Base-by-base conservation (phyloP, 2,888 invertebrate genomes). In the Agrotis ipsilon region DNA sequence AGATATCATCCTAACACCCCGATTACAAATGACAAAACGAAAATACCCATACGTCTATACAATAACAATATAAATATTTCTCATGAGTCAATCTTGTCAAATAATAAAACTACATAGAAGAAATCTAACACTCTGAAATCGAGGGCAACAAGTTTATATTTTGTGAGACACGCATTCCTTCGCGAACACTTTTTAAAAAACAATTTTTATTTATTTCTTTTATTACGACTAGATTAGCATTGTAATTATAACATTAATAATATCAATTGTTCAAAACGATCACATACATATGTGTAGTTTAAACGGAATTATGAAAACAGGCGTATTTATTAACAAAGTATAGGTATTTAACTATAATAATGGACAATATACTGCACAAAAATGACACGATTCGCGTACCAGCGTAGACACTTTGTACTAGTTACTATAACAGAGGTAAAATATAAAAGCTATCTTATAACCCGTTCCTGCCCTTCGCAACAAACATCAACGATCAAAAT, bases 61-160 rank as follows among this genome's bases (percentile, higher is more conserved):
- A 93, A 91, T 94, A 95, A 95, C 94, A 94, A 94, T 94, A 93
- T 94, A 94, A 93, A 93, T 92, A 92, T 92, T 89, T 82, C 88
- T 89, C 86, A 92, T 89, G 92, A 93, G 90, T 92, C 91, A 92
- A 93, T 92, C 91, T 91, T 81, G 89, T 90, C 90, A 94, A 95
- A 94, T 91, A 88, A 94, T 92, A 93, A 93, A 92, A 89, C 92
- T 95, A 95, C 93, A 86, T 92, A 92, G 91, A 94, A 92, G 91
- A 92, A 94, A 92, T 93, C 92, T 94, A 94, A 93, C 92, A 93
- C 91, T 92, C 90, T 91, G 92, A 92, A 91, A 92, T 91, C 84
- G 89, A 92, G 89, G 92, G 88, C 90, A 94, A 94, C 93, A 92
- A 92, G 87, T 90, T 89, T 90, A 90, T 87, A 90, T 80, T 87